Base-by-base conservation (phyloP, 2,888 invertebrate genomes). In the Heliconius ismenius region DNA sequence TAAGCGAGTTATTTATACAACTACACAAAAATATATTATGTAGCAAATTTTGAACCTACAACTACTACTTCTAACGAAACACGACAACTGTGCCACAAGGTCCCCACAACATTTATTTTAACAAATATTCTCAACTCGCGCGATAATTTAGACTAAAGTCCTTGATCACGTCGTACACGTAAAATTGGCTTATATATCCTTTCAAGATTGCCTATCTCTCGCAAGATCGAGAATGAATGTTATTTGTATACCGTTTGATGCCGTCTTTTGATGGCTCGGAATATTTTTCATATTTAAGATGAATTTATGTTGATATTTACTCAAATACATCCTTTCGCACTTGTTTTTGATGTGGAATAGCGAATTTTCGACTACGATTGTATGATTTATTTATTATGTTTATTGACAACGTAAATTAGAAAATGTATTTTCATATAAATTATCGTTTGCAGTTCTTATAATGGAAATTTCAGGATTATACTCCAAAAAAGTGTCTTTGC, bases 121-220 rank as follows among this genome's bases (percentile, higher is more conserved):
- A 26, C 70, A 64, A 72, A 64, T 64, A 72, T 26, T 70, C 76
- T 64, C 73, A 74, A 76, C 60, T 76, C 68, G n/a, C 73, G 54
- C 54, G 67, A 79, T 80, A 73, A 72, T 75, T 80, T 74, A 74
- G 36, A 54, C 60, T 28, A 63, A 72, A 76, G 43, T 75, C 70
- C 75, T 68, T 75, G 78, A 78, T 78, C 76, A 79, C 76, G 79
- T 75, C 74, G 65, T 65, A 73, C 74, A 72, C 62, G 77, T 76
- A 72, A 72, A 80, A 79, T 78, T 76, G 69, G 73, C 74, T 78
- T 79, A 80, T 76, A 76, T 78, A 79, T 77, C 78, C 72, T 54
- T 75, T 65, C 64, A 75, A 78, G 78, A 79, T 79, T 79, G 76
- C 70, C 54, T 74, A 74, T 80, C 75, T 64, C 67, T 77, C n/a